Evolutionary conservation across 2,888 invertebrate genomes (phyloP), one percentile per base, ranked within the genome.

Genomic region (Venusia cambrica): DNA sequence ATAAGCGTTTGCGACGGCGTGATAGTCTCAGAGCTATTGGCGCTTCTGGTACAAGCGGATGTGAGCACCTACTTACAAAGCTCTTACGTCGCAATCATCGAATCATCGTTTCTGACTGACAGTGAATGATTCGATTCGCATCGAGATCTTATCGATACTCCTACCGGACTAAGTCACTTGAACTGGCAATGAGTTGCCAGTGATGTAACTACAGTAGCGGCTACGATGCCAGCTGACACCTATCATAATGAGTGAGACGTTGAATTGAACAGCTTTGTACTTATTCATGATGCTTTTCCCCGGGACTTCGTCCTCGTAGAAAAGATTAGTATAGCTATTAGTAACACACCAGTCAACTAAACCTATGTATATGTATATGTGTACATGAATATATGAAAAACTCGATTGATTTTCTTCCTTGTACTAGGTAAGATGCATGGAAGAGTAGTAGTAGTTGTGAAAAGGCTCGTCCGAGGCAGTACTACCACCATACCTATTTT

Each of bases 81-180:
- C 58, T 61, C 60, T 65, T 65, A 60, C 57, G 58, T 57, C 52
- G 51, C 54, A 58, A 51, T 63, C 59, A 59, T 65, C 65, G 62
- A 59, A 57, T 56, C 48, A 58, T 57, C 48, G 58, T 51, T 45
- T 43, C 39, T 73, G 72, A 73, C 70, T 67, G 70, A 62, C 58
- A 60, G 54, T 48, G 33, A 54, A 68, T n/a, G 65, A 67, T 63
- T 70, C 62, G 68, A 71, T 73, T 72, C 57, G 55, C 60, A 57
- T 52, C 51, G 54, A 71, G 77, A 79, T 79, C 54, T 57, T 68
- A 78, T 76, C 77, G 52, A 50, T 55, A 55, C 48, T 57, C 56
- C 54, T 59, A 66, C 62, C 57, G 63, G 62, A 65, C 60, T 66
- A 68, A 70, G 64, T 63, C 65, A 65, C 31, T 35, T 35, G 24